Conservation (phyloP, 2,113 vertebrate genomes). For the Chrysemys picta region DNA sequence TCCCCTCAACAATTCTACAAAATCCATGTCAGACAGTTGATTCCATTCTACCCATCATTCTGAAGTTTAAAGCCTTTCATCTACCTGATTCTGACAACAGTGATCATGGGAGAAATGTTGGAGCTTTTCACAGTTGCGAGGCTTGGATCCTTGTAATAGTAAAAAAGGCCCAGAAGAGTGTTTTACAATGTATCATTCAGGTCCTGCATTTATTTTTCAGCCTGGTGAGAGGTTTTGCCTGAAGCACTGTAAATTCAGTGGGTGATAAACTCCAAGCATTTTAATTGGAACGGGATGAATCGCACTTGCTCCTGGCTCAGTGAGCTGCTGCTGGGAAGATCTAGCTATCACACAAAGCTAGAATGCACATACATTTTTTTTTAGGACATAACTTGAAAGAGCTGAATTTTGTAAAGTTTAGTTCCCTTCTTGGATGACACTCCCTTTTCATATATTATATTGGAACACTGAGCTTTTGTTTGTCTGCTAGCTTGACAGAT, state of each 20-base stretch:
- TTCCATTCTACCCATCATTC: background rate
- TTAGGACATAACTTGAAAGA: background rate
- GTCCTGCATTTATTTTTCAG: constrained; percentile 3
- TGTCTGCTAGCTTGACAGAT: background rate
- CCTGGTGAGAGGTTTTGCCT: constrained; percentile 1
- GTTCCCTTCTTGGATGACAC: background rate
- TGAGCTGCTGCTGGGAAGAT: background rate
- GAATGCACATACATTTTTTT: background rate
- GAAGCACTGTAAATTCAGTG: constrained; percentile 10
- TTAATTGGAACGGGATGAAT: constrained; percentile 30
- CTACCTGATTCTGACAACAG: background rate
- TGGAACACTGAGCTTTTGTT: background rate
- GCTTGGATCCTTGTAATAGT: background rate
- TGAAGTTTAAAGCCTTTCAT: background rate
- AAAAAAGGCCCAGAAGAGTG: background rate
- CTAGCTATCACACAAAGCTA: background rate
- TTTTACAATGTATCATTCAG: background rate
- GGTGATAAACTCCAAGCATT: background rate
- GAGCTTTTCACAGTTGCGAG: background rate
- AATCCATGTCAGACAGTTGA: background rate
- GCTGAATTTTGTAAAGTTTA: background rate
- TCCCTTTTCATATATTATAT: background rate
- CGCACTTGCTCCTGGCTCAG: background rate
- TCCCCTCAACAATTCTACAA: background rate
- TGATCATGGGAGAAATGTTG: background rate